Conservation (phyloP, 2,113 vertebrate genomes). For the Rhinoptilus africanus region DNA sequence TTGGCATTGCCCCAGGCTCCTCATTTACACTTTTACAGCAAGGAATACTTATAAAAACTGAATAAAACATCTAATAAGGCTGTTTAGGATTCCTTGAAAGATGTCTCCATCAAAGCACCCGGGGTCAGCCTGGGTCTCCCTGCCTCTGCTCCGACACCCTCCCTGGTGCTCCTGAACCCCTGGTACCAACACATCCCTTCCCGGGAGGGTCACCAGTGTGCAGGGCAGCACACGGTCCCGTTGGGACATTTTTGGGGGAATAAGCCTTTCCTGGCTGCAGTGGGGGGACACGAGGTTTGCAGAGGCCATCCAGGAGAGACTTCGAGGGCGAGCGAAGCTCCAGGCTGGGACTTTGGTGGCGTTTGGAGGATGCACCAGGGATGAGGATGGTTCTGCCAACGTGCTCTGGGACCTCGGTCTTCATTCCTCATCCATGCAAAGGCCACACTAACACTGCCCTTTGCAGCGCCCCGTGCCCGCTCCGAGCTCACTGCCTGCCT, state of each 20-base stretch:
- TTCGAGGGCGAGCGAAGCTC: accelerated
- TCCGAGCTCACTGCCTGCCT: neutral
- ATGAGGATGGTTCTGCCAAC: neutral
- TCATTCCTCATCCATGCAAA: neutral
- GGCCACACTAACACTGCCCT: neutral
- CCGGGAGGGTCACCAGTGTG: accelerated
- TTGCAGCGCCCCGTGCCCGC: too few relatives aligned
- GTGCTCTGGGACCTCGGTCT: neutral
- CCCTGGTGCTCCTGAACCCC: neutral
- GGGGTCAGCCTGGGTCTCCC: neutral
- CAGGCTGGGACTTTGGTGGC: neutral
- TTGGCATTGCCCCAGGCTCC: conserved; percentile 28
- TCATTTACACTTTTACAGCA: neutral
- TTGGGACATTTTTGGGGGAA: accelerated
- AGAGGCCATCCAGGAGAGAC: neutral
- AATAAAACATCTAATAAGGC: conserved; percentile 3
- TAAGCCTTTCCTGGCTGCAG: neutral
- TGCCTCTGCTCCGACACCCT: neutral
- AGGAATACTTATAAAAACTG: neutral
- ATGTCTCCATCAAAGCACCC: neutral
- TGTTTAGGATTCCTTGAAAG: neutral
- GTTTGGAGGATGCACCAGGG: accelerated
- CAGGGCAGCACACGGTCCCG: neutral
- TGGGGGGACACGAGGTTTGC: neutral
- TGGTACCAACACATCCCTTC: neutral